Evolutionary conservation across 2,888 invertebrate genomes (phyloP), one percentile per base, ranked within the genome.

Genomic region (Carpatolechia fugitivella): DNA sequence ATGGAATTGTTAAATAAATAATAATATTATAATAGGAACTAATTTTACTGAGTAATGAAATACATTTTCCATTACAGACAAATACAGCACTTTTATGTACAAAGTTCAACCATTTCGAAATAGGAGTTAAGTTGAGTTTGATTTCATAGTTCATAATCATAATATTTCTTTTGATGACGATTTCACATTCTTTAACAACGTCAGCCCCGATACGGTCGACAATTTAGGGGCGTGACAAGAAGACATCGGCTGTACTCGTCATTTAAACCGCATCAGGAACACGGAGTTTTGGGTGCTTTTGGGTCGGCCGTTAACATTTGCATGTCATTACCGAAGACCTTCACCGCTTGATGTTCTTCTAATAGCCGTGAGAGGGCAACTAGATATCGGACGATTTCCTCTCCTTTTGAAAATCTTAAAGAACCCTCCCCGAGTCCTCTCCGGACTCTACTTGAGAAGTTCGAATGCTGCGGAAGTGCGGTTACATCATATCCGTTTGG

Each of bases 301-400:
- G 30, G 51, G 52, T 35, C 56, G 46, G 54, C 59, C 57, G 58
- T 62, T 44, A 54, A 47, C 57, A 51, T 58, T 56, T 54, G 50
- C 44, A 57, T 54, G 31, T 18, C 31, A 41, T 41, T 52, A 31
- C 40, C 16, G n/a, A 8, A 50, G 47, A 31, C 44, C 44, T 44
- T 29, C 29, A 16, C 7, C 13, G 40, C 18, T 10, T 53, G 41
- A 53, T 44, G 53, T 13, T 11, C 44, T 46, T 46, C 46, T 53
- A 46, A 53, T 35, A 46, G 13, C 49, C 54, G 49, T 52, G 51
- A 36, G 51, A 36, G 55, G 54, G 54, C 24, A 14, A 38, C 49
- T 29, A 38, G 24, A n/a, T 36, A 13, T 16, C 14, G n/a, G 7
- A 16, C 7, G 20, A 41, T 41, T 29, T 29, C 30, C 16, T 31